Conservation (phyloP, 1,140 invertebrate species). For the Drosophila jambulina region DNA sequence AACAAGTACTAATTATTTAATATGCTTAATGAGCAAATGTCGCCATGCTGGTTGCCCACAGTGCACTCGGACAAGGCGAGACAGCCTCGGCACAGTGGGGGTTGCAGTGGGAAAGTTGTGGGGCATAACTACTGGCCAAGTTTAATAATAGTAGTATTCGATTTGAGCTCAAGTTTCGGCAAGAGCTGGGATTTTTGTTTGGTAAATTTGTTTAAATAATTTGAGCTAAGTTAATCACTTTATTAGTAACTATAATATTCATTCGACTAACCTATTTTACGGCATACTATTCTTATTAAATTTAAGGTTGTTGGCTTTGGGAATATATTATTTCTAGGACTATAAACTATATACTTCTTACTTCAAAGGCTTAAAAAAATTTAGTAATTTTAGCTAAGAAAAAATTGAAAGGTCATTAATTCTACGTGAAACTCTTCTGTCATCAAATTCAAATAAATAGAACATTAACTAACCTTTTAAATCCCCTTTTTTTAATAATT, state of each 20-base stretch:
- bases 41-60: slow-evolving; percentile 64
- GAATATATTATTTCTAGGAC: not conserved
- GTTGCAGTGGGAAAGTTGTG: not conserved
- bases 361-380: too few relatives aligned
- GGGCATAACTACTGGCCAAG: not conserved
- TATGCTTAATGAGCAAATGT: slow-evolving; percentile 80
- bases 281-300: too few relatives aligned
- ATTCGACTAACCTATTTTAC: too few relatives aligned
- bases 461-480: not conserved
- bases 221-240: too few relatives aligned
- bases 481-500: not conserved
- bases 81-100: slow-evolving; percentile 45
- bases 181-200: too few relatives aligned
- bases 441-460: not conserved
- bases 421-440: not conserved
- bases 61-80: slow-evolving; percentile 30
- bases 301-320: not conserved
- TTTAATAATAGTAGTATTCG: not conserved
- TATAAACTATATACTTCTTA: not conserved
- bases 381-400: too few relatives aligned
- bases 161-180: not conserved
- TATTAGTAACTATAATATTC: too few relatives aligned
- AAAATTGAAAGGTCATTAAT: not conserved
- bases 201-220: too few relatives aligned
- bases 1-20: slow-evolving; percentile 81